Conservation (phyloP, 2,797 vertebrate species). For the Melanotaenia trifasciata region DNA sequence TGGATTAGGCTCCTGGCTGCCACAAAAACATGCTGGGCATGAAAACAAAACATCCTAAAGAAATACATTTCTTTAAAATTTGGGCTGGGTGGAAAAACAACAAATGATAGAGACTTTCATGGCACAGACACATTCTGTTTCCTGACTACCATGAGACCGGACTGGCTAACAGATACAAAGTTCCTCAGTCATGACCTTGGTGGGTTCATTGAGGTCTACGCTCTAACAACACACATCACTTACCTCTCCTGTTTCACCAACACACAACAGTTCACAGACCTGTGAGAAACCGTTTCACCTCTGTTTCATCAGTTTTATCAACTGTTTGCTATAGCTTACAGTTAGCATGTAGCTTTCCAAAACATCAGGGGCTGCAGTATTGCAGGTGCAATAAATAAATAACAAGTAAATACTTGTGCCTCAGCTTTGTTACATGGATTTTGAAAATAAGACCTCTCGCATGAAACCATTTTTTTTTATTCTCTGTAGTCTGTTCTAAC, state of each 20-base stretch:
- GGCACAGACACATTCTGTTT: background rate
- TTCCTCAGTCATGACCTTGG: background rate
- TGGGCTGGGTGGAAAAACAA: background rate
- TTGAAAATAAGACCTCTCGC: background rate
- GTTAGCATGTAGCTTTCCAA: background rate
- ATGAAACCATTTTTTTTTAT: background rate
- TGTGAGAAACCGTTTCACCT: slow-evolving; percentile 6
- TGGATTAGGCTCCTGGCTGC: background rate
- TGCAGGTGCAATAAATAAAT: background rate
- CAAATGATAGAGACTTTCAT: background rate
- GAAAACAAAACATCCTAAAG: background rate
- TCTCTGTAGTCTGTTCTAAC: background rate
- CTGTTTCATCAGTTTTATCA: slow-evolving; percentile 9
- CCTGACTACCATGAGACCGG: background rate
- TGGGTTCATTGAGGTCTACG: background rate
- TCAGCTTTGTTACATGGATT: background rate
- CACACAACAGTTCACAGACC: background rate
- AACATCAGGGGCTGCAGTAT: background rate
- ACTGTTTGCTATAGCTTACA: slow-evolving; percentile 6
- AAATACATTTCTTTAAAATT: background rate
- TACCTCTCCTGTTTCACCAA: background rate
- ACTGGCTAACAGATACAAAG: background rate
- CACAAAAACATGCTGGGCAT: background rate
- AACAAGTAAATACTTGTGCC: background rate
- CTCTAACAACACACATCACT: background rate